phyloP scores from a whole-genome alignment of 2,797 vertebrate species.

The Diceros bicornis region DNA sequence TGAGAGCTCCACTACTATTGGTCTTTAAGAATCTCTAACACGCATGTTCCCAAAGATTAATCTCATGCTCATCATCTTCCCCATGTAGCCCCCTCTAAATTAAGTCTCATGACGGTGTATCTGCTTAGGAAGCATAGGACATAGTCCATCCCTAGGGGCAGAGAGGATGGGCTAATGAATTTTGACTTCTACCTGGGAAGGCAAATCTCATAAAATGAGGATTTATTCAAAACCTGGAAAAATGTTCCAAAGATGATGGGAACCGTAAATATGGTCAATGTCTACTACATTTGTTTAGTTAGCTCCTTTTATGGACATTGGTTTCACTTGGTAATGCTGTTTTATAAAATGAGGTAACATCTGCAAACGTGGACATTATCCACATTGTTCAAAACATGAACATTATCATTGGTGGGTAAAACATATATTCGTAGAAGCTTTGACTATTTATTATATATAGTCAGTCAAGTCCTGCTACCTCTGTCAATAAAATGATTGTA shows the following conservation, averaged over 20 bases:
- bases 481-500: not conserved
- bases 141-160: not conserved
- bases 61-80: not conserved
- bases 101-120: not conserved
- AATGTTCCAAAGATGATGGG: not conserved
- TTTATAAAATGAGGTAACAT: not conserved
- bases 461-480: not conserved
- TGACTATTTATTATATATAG: not conserved
- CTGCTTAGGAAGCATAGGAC: not conserved
- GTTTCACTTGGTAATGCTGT: not conserved
- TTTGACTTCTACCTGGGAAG: not conserved
- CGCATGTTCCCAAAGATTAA: rapidly evolving
- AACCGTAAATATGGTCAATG: not conserved
- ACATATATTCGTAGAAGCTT: not conserved
- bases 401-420: not conserved
- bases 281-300: not conserved
- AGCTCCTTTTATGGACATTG: not conserved
- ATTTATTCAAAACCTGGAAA: not conserved
- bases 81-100: not conserved
- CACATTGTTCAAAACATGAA: not conserved
- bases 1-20: rapidly evolving
- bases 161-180: not conserved
- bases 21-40: not conserved
- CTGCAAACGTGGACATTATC: not conserved
- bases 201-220: not conserved